Conservation (phyloP, 2,113 vertebrate species). For the Syngnathus scovelli region DNA sequence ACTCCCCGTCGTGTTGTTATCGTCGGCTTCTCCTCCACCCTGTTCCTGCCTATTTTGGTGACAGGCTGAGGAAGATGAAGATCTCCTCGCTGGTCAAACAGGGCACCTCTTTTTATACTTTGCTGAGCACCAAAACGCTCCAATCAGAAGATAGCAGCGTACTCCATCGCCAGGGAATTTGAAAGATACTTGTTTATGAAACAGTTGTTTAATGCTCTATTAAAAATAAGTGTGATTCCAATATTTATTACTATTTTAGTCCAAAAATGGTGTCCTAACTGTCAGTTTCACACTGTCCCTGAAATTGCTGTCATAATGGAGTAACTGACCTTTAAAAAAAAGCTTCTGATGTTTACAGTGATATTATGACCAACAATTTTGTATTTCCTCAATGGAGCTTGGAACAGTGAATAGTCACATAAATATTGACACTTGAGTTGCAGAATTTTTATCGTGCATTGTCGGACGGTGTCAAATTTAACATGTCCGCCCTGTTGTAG, state of each 20-base stretch:
- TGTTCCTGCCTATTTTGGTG: not conserved
- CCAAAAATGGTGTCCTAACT: not conserved
- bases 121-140: not conserved
- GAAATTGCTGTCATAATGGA: not conserved
- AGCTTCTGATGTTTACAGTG: not conserved
- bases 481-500: too few relatives aligned
- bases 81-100: not conserved
- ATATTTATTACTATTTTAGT: not conserved
- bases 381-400: not conserved
- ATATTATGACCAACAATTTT: not conserved
- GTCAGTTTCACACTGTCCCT: not conserved
- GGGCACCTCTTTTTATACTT: constrained; percentile 1
- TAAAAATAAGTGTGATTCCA: not conserved
- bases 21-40: not conserved
- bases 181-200: not conserved
- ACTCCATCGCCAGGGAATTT: not conserved
- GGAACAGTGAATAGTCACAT: not conserved
- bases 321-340: too few relatives aligned
- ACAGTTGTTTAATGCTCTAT: not conserved
- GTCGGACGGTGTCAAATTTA: too few relatives aligned
- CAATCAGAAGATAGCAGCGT: not conserved
- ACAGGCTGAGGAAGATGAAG: not conserved
- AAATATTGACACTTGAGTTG: too few relatives aligned
- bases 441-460: too few relatives aligned
- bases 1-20: not conserved